Conservation (phyloP, 2,797 vertebrate species). For the Aulostomus chinensis region DNA sequence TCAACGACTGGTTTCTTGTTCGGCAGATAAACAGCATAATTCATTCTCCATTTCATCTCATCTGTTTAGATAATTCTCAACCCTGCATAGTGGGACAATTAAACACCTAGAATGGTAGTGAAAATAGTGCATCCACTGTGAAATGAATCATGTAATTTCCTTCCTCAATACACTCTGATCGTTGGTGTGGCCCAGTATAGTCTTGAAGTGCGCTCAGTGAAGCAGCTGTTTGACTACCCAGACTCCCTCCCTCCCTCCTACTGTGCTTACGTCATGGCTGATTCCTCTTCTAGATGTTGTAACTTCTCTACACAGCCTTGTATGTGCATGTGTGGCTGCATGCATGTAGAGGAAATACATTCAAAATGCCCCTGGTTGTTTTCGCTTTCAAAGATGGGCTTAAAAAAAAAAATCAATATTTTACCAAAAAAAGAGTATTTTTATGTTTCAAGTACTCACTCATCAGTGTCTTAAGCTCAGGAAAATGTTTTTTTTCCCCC, state of each 20-base stretch:
- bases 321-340: conserved; percentile 41
- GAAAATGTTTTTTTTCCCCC: too few relatives aligned
- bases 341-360: too few relatives aligned
- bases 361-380: too few relatives aligned
- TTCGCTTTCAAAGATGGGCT: too few relatives aligned
- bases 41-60: conserved; percentile 31
- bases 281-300: conserved; percentile 9
- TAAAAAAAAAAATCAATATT: too few relatives aligned
- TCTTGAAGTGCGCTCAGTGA: conserved; percentile 31
- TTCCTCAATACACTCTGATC: too few relatives aligned
- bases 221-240: conserved; percentile 71
- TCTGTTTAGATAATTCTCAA: conserved; percentile 12
- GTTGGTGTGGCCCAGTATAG: too few relatives aligned
- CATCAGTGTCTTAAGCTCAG: too few relatives aligned
- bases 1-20: conserved; percentile 10
- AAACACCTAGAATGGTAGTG: conserved; percentile 5
- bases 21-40: conserved; percentile 2
- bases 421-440: too few relatives aligned
- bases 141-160: too few relatives aligned
- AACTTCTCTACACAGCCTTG: conserved; percentile 9
- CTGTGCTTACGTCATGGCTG: conserved; percentile 35
- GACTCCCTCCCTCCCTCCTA: conserved; percentile 67
- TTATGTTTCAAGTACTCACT: too few relatives aligned
- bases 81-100: conserved; percentile 1
- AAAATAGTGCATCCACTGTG: too few relatives aligned